Percentiles rank a stretch among this genome's conserved stretches.
These are phyloP conservation scores for Epinotia bilunana DNA, from an alignment of 2,888 invertebrate genomes.

Conservation along the genomic window DNA sequence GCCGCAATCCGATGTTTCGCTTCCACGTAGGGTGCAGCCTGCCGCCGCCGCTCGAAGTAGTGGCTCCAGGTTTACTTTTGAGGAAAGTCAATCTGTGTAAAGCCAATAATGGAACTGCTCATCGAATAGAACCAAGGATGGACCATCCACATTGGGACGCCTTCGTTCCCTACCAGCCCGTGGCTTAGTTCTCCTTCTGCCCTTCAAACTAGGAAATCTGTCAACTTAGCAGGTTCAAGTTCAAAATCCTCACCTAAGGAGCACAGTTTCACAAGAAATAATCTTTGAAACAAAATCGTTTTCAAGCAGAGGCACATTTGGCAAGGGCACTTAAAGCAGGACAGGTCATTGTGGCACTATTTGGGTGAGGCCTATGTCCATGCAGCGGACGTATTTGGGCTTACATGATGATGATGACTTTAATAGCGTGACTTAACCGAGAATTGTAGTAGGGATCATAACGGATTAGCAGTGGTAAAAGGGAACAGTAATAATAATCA, in stretches of 20 bases:
- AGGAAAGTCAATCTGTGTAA: background rate
- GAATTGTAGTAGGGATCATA: too few relatives aligned
- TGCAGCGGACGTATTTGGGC: too few relatives aligned
- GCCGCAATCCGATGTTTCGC: too few relatives aligned
- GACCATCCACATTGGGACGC: constrained; percentile 32
- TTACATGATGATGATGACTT: too few relatives aligned
- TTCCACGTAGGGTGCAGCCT: too few relatives aligned
- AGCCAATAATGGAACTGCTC: background rate
- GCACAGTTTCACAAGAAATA: background rate
- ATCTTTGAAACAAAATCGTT: background rate
- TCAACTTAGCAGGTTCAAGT: constrained; percentile 10
- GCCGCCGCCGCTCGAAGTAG: background rate
- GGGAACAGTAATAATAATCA: too few relatives aligned
- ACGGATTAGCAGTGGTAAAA: too few relatives aligned
- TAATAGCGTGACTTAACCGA: too few relatives aligned
- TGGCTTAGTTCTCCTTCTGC: constrained; percentile 1
- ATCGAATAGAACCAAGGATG: constrained; percentile 33
- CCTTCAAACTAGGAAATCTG: background rate
- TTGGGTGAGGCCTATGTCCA: too few relatives aligned
- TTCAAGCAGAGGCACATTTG: background rate
- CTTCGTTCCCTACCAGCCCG: constrained; percentile 33
- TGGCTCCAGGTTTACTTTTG: background rate
- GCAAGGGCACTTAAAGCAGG: background rate
- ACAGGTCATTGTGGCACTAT: too few relatives aligned
- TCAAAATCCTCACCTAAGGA: background rate